Evolutionary conservation across 2,113 vertebrate genomes (phyloP), one percentile per base, ranked within the genome.

Genomic region (Felis catus): DNA sequence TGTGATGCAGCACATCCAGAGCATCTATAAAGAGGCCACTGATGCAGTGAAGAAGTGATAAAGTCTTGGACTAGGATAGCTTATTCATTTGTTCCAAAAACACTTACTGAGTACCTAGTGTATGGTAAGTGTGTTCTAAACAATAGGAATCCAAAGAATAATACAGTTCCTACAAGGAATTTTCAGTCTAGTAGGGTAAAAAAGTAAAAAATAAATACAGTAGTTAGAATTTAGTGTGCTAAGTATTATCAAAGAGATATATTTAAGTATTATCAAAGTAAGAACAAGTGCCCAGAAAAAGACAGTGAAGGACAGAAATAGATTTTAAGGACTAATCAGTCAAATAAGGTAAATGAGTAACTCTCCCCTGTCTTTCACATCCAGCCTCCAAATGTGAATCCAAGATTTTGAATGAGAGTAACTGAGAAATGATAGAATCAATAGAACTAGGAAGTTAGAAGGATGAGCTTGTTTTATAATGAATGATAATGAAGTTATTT

Each of bases 251-350:
- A 86, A 83, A 97, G 33, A 48, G 51, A 16, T 53, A 91, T 66
- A 97, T 80, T 93, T 94, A 93, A 51, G 78, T 51, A 85, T 74
- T 90, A 94, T 78, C 88, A 66, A 92, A 66, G 84, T 92, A 87
- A 79, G 41, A 83, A 36, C 41, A 97, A 94, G 33, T 48, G 14
- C 39, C 12, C 19, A 94, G 83, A 85, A 92, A 90, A 92, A 70
- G 23, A 74, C 18, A 82, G 13, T 1, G 61, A 80, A 70, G 88
- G 71, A 27, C 8, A 73, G 9, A 63, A 68, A 15, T 31, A 36
- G 36, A 91, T 91, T 96, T 96, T 83, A 55, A 94, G 81, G 65
- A 78, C 3, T 73, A 92, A 71, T 19, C 31, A 89, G 31, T 95
- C 53, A 83, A 91, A 92, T 92, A 78, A 86, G 10, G 41, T 74